A percentile compares a stretch with the other conserved stretches of the same genome.
These are phyloP conservation scores for Clunio marinus DNA, from an alignment of 2,888 invertebrate species.

Conservation along the genomic window DNA sequence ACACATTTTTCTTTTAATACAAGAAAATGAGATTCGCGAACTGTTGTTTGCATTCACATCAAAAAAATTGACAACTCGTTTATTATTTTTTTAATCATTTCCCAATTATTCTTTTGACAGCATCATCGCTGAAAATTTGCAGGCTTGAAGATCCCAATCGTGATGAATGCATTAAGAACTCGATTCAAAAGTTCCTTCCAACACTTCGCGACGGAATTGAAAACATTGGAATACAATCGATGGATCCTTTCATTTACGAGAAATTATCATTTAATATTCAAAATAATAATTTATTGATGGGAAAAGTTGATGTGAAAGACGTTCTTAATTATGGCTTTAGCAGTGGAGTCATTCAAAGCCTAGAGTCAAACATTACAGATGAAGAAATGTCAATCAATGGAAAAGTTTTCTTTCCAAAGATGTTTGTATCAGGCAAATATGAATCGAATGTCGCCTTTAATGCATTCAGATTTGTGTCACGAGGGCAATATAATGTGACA, in stretches of 20 bases:
- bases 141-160: constrained; percentile 56
- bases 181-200: constrained; percentile 54
- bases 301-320: constrained; percentile 52
- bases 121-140: constrained; percentile 56
- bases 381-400: constrained; percentile 58
- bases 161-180: constrained; percentile 58
- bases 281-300: constrained; percentile 45
- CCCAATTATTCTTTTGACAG: constrained; percentile 47
- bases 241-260: constrained; percentile 48
- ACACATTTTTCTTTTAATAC: not conserved
- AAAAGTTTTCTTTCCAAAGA: constrained; percentile 56
- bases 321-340: constrained; percentile 57
- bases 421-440: constrained; percentile 58
- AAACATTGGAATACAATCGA: constrained; percentile 45
- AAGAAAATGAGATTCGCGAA: not conserved
- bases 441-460: constrained; percentile 61
- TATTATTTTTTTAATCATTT: not conserved
- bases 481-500: constrained; percentile 57
- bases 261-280: constrained; percentile 46
- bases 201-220: constrained; percentile 44
- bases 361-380: constrained; percentile 54
- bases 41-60: not conserved
- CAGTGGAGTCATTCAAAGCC: constrained; percentile 55
- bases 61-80: not conserved
- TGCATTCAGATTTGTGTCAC: constrained; percentile 58